Conservation (phyloP, 23 tunicate species). For the Botrylloides violaceus region DNA sequence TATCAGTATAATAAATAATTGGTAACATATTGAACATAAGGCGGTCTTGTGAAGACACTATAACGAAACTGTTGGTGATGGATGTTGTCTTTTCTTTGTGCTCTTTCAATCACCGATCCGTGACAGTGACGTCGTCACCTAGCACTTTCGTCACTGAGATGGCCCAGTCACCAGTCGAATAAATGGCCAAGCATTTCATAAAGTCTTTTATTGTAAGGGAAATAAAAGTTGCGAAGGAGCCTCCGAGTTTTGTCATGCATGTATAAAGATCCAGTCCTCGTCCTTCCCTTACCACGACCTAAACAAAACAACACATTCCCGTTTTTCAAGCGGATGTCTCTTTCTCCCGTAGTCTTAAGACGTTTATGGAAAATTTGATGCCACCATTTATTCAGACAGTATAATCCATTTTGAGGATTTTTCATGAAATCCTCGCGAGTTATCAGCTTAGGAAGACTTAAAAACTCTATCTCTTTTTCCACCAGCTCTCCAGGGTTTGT, state of each 20-base stretch:
- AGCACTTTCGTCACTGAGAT: too few species aligned
- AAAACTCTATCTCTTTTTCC: slow-evolving; percentile 1
- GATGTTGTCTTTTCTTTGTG: too few species aligned
- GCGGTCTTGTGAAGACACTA: too few species aligned
- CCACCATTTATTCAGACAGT: slow-evolving; percentile 25
- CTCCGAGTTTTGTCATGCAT: slow-evolving; percentile 1
- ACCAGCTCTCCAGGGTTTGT: slow-evolving; percentile 28
- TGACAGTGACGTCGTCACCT: too few species aligned
- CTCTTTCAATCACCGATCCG: too few species aligned
- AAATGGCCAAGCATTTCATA: neutral
- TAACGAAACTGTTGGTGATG: too few species aligned
- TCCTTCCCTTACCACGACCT: slow-evolving; percentile 1
- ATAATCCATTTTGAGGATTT: slow-evolving; percentile 11
- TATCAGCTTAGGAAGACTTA: slow-evolving; percentile 1
- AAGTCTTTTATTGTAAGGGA: neutral
- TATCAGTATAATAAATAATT: too few species aligned
- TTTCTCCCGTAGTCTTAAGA: neutral
- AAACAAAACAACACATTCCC: slow-evolving; percentile 5
- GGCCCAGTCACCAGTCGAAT: neutral
- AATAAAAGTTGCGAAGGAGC: slow-evolving; percentile 3
- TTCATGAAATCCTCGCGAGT: slow-evolving; percentile 1
- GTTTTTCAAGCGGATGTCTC: neutral
- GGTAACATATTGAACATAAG: too few species aligned
- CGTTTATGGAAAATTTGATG: neutral
- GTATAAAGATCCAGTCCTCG: slow-evolving; percentile 11